A percentile compares a stretch with the other conserved stretches of the same genome.
Evolutionary conservation across 1,140 invertebrate genomes (phyloP).

Genomic region (Macrostomum lignano): DNA sequence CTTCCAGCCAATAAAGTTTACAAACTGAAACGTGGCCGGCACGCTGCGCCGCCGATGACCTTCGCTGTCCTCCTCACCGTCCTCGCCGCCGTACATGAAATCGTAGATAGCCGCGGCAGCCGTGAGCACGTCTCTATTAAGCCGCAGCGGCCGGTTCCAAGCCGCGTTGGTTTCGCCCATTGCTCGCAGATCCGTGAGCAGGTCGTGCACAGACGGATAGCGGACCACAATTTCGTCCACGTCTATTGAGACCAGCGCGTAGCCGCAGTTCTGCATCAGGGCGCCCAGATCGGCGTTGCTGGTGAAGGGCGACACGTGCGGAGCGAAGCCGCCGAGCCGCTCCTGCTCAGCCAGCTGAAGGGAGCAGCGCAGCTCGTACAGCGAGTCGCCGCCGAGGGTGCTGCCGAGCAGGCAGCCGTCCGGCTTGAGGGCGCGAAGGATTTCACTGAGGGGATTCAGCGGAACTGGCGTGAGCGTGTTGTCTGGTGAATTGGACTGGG

Average conservation of each 20-base stretch:
- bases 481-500: too few relatives aligned
- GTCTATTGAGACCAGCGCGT: conserved; percentile 47
- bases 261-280: conserved; percentile 52
- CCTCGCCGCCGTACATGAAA: too few relatives aligned
- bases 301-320: conserved; percentile 81
- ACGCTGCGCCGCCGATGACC: too few relatives aligned
- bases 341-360: conserved; percentile 76
- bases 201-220: conserved; percentile 5
- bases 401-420: conserved; percentile 76
- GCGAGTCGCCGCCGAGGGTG: conserved; percentile 78
- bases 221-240: neutral
- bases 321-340: conserved; percentile 45
- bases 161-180: conserved; percentile 3
- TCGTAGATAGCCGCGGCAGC: conserved; percentile 4
- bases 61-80: too few relatives aligned
- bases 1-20: too few relatives aligned
- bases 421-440: conserved; percentile 38
- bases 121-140: conserved; percentile 3
- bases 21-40: too few relatives aligned
- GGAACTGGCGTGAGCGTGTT: too few relatives aligned
- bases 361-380: conserved; percentile 63
- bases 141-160: neutral
- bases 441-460: too few relatives aligned
- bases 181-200: conserved; percentile 1
- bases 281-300: conserved; percentile 46